Evolutionary conservation across 2,888 invertebrate species (phyloP), one percentile per base, ranked within the genome.

Genomic region (Blastobasis adustella): DNA sequence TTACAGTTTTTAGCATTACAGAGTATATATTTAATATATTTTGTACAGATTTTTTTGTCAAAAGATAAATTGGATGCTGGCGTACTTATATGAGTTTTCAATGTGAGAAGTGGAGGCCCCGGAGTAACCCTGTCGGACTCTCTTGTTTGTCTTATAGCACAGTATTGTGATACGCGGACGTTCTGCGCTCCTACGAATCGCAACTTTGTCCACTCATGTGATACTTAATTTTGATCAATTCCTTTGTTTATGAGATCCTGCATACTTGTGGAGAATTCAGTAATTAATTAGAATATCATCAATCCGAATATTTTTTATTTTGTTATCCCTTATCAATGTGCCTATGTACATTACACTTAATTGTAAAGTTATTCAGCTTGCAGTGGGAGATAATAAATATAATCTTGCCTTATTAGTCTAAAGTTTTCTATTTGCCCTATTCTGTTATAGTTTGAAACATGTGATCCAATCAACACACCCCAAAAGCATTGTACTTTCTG

Each of bases 21-120:
- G 89, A 86, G 85, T 86, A 89, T 89, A 88, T 88, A 87, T 88
- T 87, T 87, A 86, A 88, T 89, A 89, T 89, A 89, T 89, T 89
- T 89, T 89, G 89, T 89, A 89, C 88, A 86, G 89, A 88, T 86
- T 86, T 87, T 88, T 88, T 89, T 89, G 88, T 87, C 87, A 80
- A 87, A 87, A 89, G 87, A 89, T 89, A 89, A 89, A 89, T 88
- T 89, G 87, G 85, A 86, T 88, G 87, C 80, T 88, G 89, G 89
- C 86, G 89, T 82, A 86, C 48, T 46, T 49, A 49, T 75, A 77
- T 88, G 88, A 79, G 79, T 89, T 89, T 89, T 89, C 80, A 85
- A 79, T 88, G 79, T 69, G 77, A 73, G 75, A 79, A 79, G 80
- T 73, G 77, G 82, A 79, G 80, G 71, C 79, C 84, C 82, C 69